Conservation (phyloP, 2,797 vertebrate species). For the Sciurus vulgaris region DNA sequence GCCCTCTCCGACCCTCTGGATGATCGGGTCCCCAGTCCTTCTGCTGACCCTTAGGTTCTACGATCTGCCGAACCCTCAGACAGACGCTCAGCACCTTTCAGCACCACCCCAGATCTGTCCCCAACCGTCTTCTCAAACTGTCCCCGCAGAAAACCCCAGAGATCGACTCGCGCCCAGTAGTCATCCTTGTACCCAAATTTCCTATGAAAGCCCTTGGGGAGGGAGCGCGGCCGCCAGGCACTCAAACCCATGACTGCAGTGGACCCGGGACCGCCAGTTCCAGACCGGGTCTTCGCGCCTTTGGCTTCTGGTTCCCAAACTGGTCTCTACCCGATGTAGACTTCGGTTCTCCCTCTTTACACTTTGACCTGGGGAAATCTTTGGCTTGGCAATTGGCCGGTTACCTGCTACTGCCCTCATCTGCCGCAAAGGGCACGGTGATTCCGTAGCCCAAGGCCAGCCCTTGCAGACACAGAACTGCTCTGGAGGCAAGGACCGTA, state of each 20-base stretch:
- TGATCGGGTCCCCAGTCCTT: neutral
- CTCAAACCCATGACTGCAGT: neutral
- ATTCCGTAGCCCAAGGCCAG: neutral
- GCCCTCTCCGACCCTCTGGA: neutral
- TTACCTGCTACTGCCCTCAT: neutral
- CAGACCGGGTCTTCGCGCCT: neutral
- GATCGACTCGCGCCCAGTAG: neutral
- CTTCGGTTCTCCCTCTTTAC: neutral
- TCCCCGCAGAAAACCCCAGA: neutral
- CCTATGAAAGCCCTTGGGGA: neutral
- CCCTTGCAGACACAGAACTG: neutral
- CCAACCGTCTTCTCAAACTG: conserved; percentile 52
- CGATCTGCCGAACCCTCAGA: neutral
- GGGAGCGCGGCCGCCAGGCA: neutral
- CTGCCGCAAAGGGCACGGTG: conserved; percentile 17
- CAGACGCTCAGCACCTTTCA: neutral
- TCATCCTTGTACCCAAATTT: neutral
- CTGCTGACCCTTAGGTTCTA: neutral
- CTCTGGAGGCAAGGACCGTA: neutral
- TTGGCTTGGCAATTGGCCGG: neutral
- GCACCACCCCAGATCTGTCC: neutral
- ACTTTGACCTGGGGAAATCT: neutral
- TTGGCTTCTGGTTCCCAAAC: neutral
- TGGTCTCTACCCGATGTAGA: neutral
- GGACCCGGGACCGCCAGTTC: neutral